Percentiles rank a stretch among this genome's conserved stretches.
These are phyloP conservation scores for Sceloporus undulatus DNA, from an alignment of 2,113 vertebrate genomes.

Conservation along the genomic window DNA sequence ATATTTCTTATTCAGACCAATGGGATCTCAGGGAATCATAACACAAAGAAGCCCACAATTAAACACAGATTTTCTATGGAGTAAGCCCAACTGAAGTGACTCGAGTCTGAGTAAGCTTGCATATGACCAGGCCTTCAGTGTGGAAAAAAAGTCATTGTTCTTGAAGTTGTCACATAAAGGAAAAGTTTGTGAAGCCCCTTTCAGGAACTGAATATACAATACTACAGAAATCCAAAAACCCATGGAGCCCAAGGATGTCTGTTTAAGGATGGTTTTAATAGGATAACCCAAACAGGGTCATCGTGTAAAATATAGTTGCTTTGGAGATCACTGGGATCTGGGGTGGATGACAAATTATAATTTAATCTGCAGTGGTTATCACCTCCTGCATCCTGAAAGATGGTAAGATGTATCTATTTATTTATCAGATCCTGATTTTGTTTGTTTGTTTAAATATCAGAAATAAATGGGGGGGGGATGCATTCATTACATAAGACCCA, in stretches of 20 bases:
- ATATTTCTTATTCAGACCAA: neutral
- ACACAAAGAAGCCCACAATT: neutral
- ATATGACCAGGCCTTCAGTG: neutral
- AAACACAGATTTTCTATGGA: neutral
- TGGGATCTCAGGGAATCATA: neutral
- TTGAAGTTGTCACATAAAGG: neutral
- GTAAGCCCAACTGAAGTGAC: neutral
- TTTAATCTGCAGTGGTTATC: slow-evolving; percentile 58
- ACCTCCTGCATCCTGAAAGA: slow-evolving; percentile 54
- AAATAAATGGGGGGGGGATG: slow-evolving; percentile 46
- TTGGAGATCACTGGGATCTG: slow-evolving; percentile 30
- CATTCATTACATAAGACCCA: slow-evolving; percentile 44
- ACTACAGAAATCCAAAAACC: slow-evolving; percentile 17
- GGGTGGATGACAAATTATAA: neutral
- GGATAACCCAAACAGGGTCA: slow-evolving; percentile 64
- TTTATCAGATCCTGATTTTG: slow-evolving; percentile 68
- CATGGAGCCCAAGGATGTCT: slow-evolving; percentile 3
- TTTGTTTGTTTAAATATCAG: slow-evolving; percentile 22
- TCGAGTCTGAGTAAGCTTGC: neutral
- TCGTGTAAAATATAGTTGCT: slow-evolving; percentile 61
- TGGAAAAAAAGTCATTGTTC: neutral
- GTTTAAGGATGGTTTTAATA: slow-evolving; percentile 18
- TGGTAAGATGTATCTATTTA: slow-evolving; percentile 39
- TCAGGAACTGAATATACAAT: neutral
- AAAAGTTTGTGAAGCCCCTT: neutral